Evolutionary conservation across 1,140 invertebrate genomes (phyloP).

Genomic region (Halyomorpha halys): DNA sequence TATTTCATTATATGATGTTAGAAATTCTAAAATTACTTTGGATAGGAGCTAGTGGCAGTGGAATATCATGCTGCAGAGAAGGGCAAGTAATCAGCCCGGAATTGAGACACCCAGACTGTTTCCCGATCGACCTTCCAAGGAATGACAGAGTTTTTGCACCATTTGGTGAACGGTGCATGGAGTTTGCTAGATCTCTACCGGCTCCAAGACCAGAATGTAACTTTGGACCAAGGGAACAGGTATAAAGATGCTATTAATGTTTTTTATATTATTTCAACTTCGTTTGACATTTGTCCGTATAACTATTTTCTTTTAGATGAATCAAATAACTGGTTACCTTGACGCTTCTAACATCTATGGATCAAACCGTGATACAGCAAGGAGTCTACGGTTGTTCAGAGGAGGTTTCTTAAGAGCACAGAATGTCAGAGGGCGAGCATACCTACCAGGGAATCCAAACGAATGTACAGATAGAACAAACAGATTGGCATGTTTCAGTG

Average conservation of each 20-base stretch:
- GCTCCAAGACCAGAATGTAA: conserved; percentile 43
- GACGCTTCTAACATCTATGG: conserved; percentile 63
- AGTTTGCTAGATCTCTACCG: conserved; percentile 43
- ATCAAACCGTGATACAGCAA: conserved; percentile 45
- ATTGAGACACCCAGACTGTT: conserved; percentile 46
- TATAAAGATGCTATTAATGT: conserved; percentile 21
- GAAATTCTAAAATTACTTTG: too few relatives aligned
- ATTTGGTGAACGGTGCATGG: conserved; percentile 39
- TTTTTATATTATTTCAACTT: too few relatives aligned
- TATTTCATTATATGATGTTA: too few relatives aligned
- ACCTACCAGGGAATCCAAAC: conserved; percentile 31
- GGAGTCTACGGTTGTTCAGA: conserved; percentile 42
- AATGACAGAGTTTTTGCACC: conserved; percentile 38
- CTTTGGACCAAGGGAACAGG: conserved; percentile 43
- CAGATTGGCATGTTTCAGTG: conserved; percentile 31
- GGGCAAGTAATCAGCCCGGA: conserved; percentile 35
- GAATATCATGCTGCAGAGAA: conserved; percentile 35
- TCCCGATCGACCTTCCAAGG: conserved; percentile 46
- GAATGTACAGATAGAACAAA: conserved; percentile 31
- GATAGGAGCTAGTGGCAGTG: conserved; percentile 33
- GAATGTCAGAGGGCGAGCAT: conserved; percentile 30
- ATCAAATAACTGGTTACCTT: conserved; percentile 56
- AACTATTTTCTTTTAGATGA: conserved; percentile 43
- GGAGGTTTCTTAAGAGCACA: conserved; percentile 46
- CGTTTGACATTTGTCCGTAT: too few relatives aligned